Percentiles rank a stretch among this genome's conserved stretches.
Evolutionary conservation across 2,888 invertebrate genomes (phyloP).

Genomic region (Leuctra nigra): DNA sequence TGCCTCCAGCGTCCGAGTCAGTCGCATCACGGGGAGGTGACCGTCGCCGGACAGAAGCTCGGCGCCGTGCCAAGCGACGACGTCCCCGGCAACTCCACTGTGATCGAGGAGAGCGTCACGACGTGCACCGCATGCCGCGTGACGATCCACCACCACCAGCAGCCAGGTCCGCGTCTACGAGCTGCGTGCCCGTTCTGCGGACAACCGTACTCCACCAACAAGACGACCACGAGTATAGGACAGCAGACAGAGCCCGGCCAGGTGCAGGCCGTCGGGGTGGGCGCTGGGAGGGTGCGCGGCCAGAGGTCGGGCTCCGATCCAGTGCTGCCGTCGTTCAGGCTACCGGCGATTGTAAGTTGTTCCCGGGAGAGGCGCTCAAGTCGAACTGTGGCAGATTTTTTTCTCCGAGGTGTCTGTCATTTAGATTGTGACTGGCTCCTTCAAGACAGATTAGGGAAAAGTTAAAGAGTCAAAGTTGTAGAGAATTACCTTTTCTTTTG

Average conservation of each 20-base stretch:
- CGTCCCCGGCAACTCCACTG: conserved; percentile 4
- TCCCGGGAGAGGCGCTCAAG: no score
- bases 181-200: conserved; percentile 37
- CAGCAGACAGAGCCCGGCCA: conserved; percentile 2
- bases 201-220: conserved; percentile 27
- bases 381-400: no score
- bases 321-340: conserved; percentile 34
- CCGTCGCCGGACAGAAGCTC: conserved; percentile 11
- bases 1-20: conserved; percentile 19
- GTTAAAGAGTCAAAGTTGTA: no score
- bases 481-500: no score
- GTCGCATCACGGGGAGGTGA: conserved; percentile 15
- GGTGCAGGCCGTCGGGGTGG: conserved; percentile 26
- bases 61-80: conserved; percentile 5
- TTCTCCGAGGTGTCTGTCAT: no score
- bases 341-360: conserved; percentile 39
- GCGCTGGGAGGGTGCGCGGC: conserved; percentile 32
- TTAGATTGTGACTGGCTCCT: no score
- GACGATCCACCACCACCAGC: conserved; percentile 34
- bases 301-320: conserved; percentile 35
- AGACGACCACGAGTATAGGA: neutral
- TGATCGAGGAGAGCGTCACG: conserved; percentile 31
- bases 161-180: conserved; percentile 30
- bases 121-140: conserved; percentile 34
- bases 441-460: no score